phyloP scores from a whole-genome alignment of 2,113 vertebrate genomes.

The Cricetomys ansorgei region DNA sequence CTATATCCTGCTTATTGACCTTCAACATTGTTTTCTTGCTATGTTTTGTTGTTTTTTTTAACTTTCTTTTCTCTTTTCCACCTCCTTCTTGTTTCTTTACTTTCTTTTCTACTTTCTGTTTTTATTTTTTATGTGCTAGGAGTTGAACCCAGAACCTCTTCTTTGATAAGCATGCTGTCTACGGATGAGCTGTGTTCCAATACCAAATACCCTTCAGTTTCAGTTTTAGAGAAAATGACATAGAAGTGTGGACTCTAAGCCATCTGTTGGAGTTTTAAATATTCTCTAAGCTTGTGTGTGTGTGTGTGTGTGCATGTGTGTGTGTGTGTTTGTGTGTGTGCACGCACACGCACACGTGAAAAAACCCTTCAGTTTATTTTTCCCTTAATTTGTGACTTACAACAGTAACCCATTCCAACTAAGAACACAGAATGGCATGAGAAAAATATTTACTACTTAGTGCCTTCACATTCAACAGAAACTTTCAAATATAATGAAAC shows the following conservation, averaged over 20 bases:
- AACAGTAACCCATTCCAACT: background rate
- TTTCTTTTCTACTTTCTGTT: background rate
- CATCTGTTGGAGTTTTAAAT: background rate
- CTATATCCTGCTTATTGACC: background rate
- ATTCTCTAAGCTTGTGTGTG: background rate
- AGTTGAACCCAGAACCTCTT: too few relatives aligned
- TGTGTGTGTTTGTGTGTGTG: background rate
- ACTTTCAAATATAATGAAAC: constrained; percentile 42
- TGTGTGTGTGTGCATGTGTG: too few relatives aligned
- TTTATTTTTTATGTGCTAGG: background rate
- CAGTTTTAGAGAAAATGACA: background rate
- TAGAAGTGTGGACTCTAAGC: background rate
- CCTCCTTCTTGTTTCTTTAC: background rate
- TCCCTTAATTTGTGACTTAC: background rate
- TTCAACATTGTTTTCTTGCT: too few relatives aligned
- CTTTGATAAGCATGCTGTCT: background rate
- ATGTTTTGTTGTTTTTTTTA: background rate
- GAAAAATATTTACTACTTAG: background rate
- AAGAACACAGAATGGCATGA: background rate
- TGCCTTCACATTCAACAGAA: background rate
- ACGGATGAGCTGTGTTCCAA: background rate
- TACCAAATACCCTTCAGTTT: background rate
- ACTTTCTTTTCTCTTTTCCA: too few relatives aligned
- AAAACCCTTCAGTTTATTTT: background rate
- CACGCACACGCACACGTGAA: too few relatives aligned